A percentile compares a stretch with the other conserved stretches of the same genome.
Conservation (phyloP, 2,888 invertebrate species). For the Drosophila gaucha region DNA sequence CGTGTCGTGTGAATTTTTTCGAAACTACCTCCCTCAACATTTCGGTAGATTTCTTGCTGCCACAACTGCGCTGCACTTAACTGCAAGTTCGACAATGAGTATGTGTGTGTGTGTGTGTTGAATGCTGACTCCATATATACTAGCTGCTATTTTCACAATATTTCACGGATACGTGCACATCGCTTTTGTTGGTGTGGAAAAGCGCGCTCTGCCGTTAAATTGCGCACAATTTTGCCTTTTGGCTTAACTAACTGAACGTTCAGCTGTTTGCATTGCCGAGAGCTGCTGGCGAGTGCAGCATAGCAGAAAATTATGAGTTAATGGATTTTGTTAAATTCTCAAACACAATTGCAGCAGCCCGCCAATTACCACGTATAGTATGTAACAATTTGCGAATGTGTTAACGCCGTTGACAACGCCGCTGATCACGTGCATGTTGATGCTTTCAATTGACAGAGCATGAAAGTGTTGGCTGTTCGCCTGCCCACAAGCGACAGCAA, state of each 20-base stretch:
- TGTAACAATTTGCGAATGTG: conserved; percentile 52
- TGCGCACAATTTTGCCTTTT: conserved; percentile 76
- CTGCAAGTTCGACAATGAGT: conserved; percentile 24
- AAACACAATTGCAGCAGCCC: conserved; percentile 16
- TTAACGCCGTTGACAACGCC: conserved; percentile 50
- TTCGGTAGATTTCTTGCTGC: conserved; percentile 54
- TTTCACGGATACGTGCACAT: conserved; percentile 79
- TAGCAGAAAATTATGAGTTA: conserved; percentile 80
- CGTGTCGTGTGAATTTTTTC: conserved; percentile 70
- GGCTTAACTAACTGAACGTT: conserved; percentile 79
- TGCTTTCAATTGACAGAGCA: conserved; percentile 59
- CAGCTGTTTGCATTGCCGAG: conserved; percentile 52
- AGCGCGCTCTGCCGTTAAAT: conserved; percentile 77
- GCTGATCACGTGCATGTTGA: conserved; percentile 18
- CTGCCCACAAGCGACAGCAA: conserved; percentile 24
- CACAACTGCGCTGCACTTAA: conserved; percentile 54
- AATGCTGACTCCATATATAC: conserved; percentile 24
- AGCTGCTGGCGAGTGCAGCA: conserved; percentile 54
- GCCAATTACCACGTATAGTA: conserved; percentile 34
- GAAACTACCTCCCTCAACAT: conserved; percentile 52
- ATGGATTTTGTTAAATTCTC: conserved; percentile 75
- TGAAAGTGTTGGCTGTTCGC: conserved; percentile 70
- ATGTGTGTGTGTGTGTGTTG: conserved; percentile 2
- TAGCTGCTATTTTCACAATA: conserved; percentile 74
- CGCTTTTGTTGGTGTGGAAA: conserved; percentile 60